Evolutionary conservation across 2,888 invertebrate genomes (phyloP), one percentile per base, ranked within the genome.

Genomic region (Scaeva pyrastri): DNA sequence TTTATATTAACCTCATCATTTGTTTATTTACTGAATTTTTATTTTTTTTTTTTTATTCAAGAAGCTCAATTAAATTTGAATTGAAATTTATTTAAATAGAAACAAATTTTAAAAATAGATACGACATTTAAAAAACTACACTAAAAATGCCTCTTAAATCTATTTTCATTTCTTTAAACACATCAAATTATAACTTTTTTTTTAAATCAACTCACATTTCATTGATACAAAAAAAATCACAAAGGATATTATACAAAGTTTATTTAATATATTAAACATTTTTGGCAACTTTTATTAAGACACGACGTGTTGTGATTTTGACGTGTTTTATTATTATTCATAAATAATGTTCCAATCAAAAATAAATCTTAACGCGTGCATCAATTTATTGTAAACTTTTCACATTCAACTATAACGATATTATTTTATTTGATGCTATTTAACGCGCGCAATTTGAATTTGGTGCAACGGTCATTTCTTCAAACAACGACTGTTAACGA

Each of bases 201-300:
- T 23, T 23, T 23, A 7, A 1, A 23, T 14, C 7, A 2, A 74
- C 85, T 85, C 72, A 85, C 85, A 48, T 60, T 85, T 52, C 60
- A 85, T 41, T 72, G 75, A 68, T 80, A 76, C 48, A 60, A 76
- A 48, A 55, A 14, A 52, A 41, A 68, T 68, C 52, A 85, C 68
- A 52, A 56, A 60, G 1, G 52, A n/a, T n/a, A 16, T 11, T 10
- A 39, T 19, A 66, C 31, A 41, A 11, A 62, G 62, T 79, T 78
- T 64, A 45, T 26, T 12, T 26, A 8, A 16, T 26, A 26, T 64
- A 1, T 43, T 26, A 0, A 36, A 66, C 66, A 66, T 66, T 48
- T 66, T 50, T 45, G 14, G n/a, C 21, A 62, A 26, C n/a, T 26
- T 31, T 31, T 26, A 36, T 14, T 36, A 14, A n/a, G 14, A 2